phyloP scores from a whole-genome alignment of 2,888 invertebrate species.

The Lochmaea crataegi region DNA sequence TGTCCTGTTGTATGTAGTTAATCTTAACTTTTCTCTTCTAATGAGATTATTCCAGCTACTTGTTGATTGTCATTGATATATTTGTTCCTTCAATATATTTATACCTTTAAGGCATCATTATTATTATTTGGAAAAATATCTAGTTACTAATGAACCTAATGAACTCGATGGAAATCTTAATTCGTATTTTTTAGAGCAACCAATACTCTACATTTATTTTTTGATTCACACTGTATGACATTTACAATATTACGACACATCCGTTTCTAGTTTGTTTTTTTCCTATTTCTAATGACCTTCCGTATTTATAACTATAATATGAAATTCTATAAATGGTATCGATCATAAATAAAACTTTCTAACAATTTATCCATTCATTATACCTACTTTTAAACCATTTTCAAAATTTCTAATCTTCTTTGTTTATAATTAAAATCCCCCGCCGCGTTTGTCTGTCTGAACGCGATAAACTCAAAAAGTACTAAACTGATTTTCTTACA shows the following conservation, averaged over 20 bases:
- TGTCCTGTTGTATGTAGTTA: constrained; percentile 1
- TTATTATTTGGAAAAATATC: background rate
- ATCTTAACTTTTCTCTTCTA: background rate
- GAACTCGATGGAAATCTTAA: background rate
- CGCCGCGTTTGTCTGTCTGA: too few relatives aligned
- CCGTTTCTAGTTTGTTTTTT: background rate
- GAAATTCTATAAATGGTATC: background rate
- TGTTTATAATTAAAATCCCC: too few relatives aligned
- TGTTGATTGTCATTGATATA: constrained; percentile 1
- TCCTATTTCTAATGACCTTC: background rate
- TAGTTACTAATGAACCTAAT: constrained; percentile 6
- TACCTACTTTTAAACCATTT: too few relatives aligned
- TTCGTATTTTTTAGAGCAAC: too few relatives aligned
- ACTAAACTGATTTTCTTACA: too few relatives aligned
- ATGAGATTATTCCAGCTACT: background rate
- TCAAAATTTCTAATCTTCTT: too few relatives aligned
- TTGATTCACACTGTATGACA: background rate
- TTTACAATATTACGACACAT: background rate
- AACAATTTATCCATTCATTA: background rate
- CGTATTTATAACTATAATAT: background rate
- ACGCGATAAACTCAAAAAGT: too few relatives aligned
- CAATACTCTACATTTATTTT: too few relatives aligned
- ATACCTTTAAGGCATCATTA: constrained; percentile 1
- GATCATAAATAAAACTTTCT: background rate
- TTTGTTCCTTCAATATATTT: background rate